Evolutionary conservation across 2,888 invertebrate genomes (phyloP), one percentile per base, ranked within the genome.

Genomic region (Epinotia bilunana): DNA sequence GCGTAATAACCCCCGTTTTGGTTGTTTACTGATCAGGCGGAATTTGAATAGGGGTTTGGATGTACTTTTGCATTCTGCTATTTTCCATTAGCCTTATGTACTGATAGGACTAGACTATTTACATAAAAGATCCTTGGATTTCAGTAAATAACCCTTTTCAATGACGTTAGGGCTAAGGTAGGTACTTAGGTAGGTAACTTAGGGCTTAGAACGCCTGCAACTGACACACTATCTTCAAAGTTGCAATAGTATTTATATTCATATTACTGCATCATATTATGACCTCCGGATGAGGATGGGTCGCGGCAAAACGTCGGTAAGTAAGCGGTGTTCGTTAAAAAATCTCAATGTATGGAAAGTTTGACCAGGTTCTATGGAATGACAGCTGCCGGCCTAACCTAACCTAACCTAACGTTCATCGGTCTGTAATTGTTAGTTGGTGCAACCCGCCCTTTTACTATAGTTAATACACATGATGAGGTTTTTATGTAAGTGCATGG

Each of bases 21-120:
- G 62, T 65, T 74, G 64, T 65, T 74, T 70, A 74, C 69, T 73
- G 39, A 65, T 72, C 65, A 53, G 39, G 53, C 58, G 67, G n/a
- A 69, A 69, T 69, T 69, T 69, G 69, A 58, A 67, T 73, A 67
- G 60, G 73, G 58, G 33, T n/a, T 70, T 20, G 70, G 53, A 60
- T 74, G 53, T 49, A 28, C n/a, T 64, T 74, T 70, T 33, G 57
- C 63, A 46, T 69, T 69, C 12, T 16, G 65, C 23, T 64, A 64
- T 16, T 5, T 53, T n/a, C n/a, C 13, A 53, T 64, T 64, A 64
- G n/a, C 65, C 53, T 65, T 65, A 16, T n/a, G 65, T 28, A 16
- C 49, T 62, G 20, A 63, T 20, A n/a, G n/a, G 28, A 49, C 49
- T 64, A 11, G 23, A 16, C n/a, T n/a, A 64, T 20, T 64, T 13